Evolutionary conservation across 2,797 vertebrate genomes (phyloP).

Genomic region (Sparus aurata): DNA sequence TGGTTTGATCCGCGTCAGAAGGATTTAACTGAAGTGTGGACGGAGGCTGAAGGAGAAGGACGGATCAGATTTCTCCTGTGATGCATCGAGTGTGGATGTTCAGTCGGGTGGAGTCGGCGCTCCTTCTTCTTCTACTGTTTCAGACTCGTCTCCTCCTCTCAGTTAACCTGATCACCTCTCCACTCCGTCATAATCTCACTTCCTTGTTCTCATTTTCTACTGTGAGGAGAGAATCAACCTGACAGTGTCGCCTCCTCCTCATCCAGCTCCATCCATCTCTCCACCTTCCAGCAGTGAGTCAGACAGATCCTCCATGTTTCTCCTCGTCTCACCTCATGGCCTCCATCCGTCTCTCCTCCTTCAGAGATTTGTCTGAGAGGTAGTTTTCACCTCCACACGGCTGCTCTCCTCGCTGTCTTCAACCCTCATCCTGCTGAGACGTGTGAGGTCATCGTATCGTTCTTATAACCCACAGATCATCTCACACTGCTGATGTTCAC

Average conservation of each 20-base stretch:
- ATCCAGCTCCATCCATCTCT: neutral
- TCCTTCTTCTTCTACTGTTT: slow-evolving; percentile 1
- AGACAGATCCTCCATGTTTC: slow-evolving; percentile 51
- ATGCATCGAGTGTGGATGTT: neutral
- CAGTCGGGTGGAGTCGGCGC: neutral
- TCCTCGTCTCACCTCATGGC: slow-evolving; percentile 39
- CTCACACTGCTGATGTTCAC: neutral
- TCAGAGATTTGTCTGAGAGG: neutral
- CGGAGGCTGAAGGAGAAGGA: neutral
- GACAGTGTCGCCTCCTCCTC: slow-evolving; percentile 47
- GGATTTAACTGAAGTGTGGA: neutral
- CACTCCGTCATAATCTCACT: slow-evolving; percentile 40
- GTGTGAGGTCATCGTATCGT: neutral
- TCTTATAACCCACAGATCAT: neutral
- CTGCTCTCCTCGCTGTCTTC: too few species aligned
- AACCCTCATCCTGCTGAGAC: neutral
- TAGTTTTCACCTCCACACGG: slow-evolving; percentile 1
- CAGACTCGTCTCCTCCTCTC: slow-evolving; percentile 18
- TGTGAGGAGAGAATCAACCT: slow-evolving; percentile 23
- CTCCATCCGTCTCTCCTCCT: slow-evolving; percentile 45
- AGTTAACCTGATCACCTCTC: slow-evolving; percentile 22
- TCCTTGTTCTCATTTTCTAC: slow-evolving; percentile 20
- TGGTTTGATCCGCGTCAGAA: slow-evolving; percentile 15
- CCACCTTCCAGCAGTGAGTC: slow-evolving; percentile 59
- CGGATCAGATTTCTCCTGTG: neutral